Evolutionary conservation across 2,888 invertebrate species (phyloP).

Genomic region (Acrobasis suavella): DNA sequence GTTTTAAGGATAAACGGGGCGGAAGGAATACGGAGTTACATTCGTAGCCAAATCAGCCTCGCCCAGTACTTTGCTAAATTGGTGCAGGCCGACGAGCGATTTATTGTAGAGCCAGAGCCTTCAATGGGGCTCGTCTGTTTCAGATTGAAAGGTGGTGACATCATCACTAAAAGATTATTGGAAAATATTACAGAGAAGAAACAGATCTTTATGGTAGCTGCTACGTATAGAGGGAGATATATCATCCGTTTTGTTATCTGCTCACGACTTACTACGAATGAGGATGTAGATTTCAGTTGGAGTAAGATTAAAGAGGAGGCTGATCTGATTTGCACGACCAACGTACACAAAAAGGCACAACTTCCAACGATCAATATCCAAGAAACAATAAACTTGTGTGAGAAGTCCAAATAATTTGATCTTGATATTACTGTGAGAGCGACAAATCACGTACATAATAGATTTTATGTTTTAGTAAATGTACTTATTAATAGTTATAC

Average conservation of each 20-base stretch:
- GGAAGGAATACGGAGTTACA: constrained; percentile 88
- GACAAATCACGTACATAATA: not conserved
- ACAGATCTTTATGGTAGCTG: constrained; percentile 91
- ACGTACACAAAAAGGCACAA: constrained; percentile 55
- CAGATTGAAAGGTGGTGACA: constrained; percentile 88
- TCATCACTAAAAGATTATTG: constrained; percentile 86
- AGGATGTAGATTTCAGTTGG: constrained; percentile 89
- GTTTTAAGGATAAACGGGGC: constrained; percentile 92
- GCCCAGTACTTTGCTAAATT: constrained; percentile 90
- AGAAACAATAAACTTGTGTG: constrained; percentile 53
- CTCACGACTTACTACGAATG: constrained; percentile 85
- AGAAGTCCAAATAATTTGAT: constrained; percentile 61
- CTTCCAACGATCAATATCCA: constrained; percentile 61
- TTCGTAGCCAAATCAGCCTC: constrained; percentile 88
- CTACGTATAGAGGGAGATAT: constrained; percentile 85
- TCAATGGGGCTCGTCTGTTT: constrained; percentile 95
- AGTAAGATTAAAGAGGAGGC: constrained; percentile 85
- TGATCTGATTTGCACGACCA: constrained; percentile 50
- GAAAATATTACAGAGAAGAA: constrained; percentile 88
- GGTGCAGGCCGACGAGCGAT: constrained; percentile 87
- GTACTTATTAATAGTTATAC: no score
- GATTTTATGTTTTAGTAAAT: no score
- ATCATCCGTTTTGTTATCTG: constrained; percentile 93
- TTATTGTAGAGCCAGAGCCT: constrained; percentile 89
- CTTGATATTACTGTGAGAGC: not conserved